Conservation (phyloP, 1,140 invertebrate genomes). For the Diorhabda elongata region DNA sequence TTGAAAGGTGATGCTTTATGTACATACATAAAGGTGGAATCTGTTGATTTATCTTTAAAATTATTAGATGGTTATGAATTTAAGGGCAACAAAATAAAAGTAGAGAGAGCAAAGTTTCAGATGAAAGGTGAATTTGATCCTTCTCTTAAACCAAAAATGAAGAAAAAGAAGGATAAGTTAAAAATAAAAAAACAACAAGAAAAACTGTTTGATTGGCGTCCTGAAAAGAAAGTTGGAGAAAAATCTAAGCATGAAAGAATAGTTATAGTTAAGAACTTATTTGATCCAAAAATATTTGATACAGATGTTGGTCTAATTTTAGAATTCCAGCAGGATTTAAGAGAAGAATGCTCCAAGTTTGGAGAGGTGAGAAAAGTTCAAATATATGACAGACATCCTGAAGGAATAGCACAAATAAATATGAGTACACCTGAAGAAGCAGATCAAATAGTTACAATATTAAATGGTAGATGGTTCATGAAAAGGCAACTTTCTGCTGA, state of each 20-base stretch:
- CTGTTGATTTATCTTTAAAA: slow-evolving; percentile 87
- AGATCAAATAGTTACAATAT: slow-evolving; percentile 79
- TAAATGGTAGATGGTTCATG: slow-evolving; percentile 91
- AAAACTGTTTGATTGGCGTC: slow-evolving; percentile 94
- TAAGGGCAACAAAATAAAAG: slow-evolving; percentile 74
- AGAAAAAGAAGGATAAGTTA: slow-evolving; percentile 83
- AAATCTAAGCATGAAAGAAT: slow-evolving; percentile 83
- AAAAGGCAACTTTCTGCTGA: slow-evolving; percentile 79
- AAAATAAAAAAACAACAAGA: slow-evolving; percentile 91
- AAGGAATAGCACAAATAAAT: slow-evolving; percentile 88
- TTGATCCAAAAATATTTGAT: slow-evolving; percentile 87
- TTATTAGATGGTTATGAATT: slow-evolving; percentile 86
- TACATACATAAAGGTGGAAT: slow-evolving; percentile 96
- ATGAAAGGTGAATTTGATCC: slow-evolving; percentile 96
- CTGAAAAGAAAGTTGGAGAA: slow-evolving; percentile 82
- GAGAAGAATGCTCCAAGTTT: slow-evolving; percentile 86
- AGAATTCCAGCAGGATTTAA: slow-evolving; percentile 87
- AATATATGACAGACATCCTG: slow-evolving; percentile 90
- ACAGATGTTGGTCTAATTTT: slow-evolving; percentile 81
- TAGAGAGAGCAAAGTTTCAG: slow-evolving; percentile 92
- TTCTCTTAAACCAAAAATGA: slow-evolving; percentile 86
- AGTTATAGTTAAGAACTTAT: slow-evolving; percentile 93
- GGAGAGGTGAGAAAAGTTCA: slow-evolving; percentile 89
- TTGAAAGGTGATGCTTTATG: slow-evolving; percentile 96
- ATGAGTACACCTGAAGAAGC: slow-evolving; percentile 90